A percentile compares a stretch with the other conserved stretches of the same genome.
Conservation (phyloP, 2,797 vertebrate species). For the Liasis olivaceus region DNA sequence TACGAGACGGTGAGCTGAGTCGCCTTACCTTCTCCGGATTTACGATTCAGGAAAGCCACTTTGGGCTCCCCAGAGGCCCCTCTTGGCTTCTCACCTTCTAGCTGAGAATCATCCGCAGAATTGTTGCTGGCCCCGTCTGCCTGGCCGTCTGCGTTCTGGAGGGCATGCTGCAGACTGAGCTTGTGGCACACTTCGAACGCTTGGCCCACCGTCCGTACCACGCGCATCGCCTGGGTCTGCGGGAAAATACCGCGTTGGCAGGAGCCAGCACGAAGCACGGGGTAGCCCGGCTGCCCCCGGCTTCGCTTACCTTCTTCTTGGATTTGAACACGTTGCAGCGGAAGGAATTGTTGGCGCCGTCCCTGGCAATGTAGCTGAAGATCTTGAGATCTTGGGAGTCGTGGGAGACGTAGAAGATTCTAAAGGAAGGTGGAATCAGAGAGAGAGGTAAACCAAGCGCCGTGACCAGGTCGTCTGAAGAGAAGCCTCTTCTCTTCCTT, state of each 20-base stretch:
- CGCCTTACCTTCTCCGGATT: background rate
- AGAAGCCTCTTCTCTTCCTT: background rate
- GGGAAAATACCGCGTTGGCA: background rate
- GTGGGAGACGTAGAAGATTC: conserved; percentile 89
- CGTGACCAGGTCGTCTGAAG: background rate
- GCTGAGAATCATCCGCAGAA: conserved; percentile 74
- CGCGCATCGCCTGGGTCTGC: conserved; percentile 86
- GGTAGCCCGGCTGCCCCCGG: fast-evolving
- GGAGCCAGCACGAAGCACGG: fast-evolving
- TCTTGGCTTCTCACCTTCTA: conserved; percentile 70
- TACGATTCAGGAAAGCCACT: background rate
- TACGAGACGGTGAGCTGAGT: background rate
- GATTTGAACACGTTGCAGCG: conserved; percentile 90
- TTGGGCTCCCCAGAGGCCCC: background rate
- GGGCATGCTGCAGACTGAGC: conserved; percentile 83
- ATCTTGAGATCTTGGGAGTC: conserved; percentile 89
- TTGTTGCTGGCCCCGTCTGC: conserved; percentile 79
- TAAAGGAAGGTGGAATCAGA: conserved; percentile 42
- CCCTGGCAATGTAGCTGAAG: conserved; percentile 87
- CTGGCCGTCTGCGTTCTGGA: conserved; percentile 77
- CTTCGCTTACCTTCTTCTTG: conserved; percentile 83
- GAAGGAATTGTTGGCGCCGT: conserved; percentile 83
- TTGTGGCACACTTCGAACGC: conserved; percentile 90
- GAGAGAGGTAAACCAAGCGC: background rate
- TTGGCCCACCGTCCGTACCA: conserved; percentile 85